Evolutionary conservation across 2,113 vertebrate genomes (phyloP), one percentile per base, ranked within the genome.

Genomic region (Trogon melanurus): DNA sequence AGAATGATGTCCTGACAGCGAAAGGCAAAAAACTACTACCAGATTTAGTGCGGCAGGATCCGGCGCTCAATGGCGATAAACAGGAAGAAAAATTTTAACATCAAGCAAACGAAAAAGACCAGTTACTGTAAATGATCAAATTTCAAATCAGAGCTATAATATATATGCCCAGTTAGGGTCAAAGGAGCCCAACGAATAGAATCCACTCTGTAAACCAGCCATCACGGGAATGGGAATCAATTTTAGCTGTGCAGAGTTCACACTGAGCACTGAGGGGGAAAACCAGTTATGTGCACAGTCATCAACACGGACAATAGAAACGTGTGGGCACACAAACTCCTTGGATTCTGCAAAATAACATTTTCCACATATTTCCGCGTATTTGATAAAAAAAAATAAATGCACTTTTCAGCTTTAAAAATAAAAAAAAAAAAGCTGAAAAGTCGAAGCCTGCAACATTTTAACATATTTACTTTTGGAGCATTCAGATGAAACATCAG

Each of bases 231-330:
- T 1, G 7, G 61, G 65, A 94, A 92, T 73, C 79, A 92, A 85
- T 92, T 86, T 88, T 22, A 74, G 86, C 82, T 48, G 64, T 10
- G 26, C 44, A 78, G 72, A 87, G 85, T 34, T 88, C 90, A 73
- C 27, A 32, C 3, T 17, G 64, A 90, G 82, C 71, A 65, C 36
- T 51, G 67, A 44, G 64, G 51, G 73, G 58, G 47, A 6, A 74
- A 92, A 50, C 4, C 48, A 93, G 73, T 54, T 91, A 96, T 95
- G 84, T 87, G 78, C 95, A 92, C 66, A 87, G 74, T 95, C 94
- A 97, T 95, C 96, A 91, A 36, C 54, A 48, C 0, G 0, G 54
- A 96, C 95, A 96, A 96, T 53, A 81, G 85, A 23, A 20, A 88
- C 18, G 89, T 0, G 91, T 95, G 80, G 82, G 92, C 74, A 47